A percentile compares a stretch with the other conserved stretches of the same genome.
Conservation (phyloP, 2,888 invertebrate genomes). For the Boloria selene region DNA sequence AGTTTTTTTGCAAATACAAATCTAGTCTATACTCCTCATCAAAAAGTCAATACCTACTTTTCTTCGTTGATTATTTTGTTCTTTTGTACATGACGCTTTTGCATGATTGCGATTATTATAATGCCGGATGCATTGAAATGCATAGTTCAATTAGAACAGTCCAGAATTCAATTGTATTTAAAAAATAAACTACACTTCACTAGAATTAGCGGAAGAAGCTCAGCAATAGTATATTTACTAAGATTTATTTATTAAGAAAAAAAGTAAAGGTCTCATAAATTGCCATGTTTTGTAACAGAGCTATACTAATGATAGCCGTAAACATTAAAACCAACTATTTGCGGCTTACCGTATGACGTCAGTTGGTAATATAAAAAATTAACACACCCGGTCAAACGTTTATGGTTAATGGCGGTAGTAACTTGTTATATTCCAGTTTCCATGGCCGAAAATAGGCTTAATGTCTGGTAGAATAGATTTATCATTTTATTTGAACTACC, state of each 20-base stretch:
- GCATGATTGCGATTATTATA: no score
- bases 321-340: conserved; percentile 30
- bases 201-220: no score
- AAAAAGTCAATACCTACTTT: not conserved
- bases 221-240: no score
- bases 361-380: conserved; percentile 27
- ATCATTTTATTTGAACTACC: not conserved
- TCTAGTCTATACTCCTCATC: not conserved
- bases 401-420: conserved; percentile 18
- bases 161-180: no score
- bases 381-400: conserved; percentile 18
- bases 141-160: no score
- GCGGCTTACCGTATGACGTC: conserved; percentile 32
- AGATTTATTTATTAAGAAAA: no score
- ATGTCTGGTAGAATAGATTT: not conserved
- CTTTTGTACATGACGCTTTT: no score
- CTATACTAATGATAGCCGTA: conserved; percentile 32
- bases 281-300: conserved; percentile 23
- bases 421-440: conserved; percentile 15
- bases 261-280: not conserved
- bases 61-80: not conserved
- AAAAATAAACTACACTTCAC: no score
- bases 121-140: no score
- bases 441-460: conserved; percentile 11
- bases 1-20: conserved; percentile 16